Base-by-base conservation (phyloP, 2,888 invertebrate species). In the Terebella lapidaria region DNA sequence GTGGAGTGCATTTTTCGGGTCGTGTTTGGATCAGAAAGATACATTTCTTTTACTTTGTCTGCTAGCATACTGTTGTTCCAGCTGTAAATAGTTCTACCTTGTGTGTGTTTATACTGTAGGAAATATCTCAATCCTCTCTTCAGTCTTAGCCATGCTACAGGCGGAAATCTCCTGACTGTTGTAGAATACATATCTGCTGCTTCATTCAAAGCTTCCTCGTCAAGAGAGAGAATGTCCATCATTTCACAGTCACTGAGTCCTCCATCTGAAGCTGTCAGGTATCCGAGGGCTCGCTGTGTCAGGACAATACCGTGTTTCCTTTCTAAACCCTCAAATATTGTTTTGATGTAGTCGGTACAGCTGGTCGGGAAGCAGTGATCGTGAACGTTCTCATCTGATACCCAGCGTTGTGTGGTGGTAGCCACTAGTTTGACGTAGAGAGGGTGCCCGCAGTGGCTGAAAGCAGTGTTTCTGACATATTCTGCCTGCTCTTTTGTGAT, bases 211-310 rank as follows among this genome's bases (percentile, higher is more conserved):
- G 76, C 77, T 28, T 66, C 71, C 27, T 78, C 78, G 60, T 79
- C 78, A 10, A 79, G 60, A 2, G 78, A 78, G 29, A 80, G 62
- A n/a, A 80, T 56, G 58, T 80, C 80, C 52, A 76, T 75, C 73
- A 80, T 76, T 67, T 80, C 80, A 60, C 71, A 70, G 65, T 79
- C 79, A 61, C 76, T 76, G 18, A 80, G 64, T 2, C 80, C 80
- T 1, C 72, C 72, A 0, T 59, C 64, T 1, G 79, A 78, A 20
- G 75, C 75, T 5, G 72, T 74, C 30, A 79, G 54, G 62, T 74
- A 76, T 24, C 73, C 70, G 51, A 78, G 62, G 2, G 71, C 63
- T 29, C 71, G 66, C 0, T 71, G 62, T 3, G 76, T 73, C 4
- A 77, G 54, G 0, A 60, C 58, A 22, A 58, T 54, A 1, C 79